Percentiles rank a stretch among this genome's conserved stretches.
These are phyloP conservation scores for Masticophis lateralis DNA, from an alignment of 2,797 vertebrate genomes.

Conservation along the genomic window DNA sequence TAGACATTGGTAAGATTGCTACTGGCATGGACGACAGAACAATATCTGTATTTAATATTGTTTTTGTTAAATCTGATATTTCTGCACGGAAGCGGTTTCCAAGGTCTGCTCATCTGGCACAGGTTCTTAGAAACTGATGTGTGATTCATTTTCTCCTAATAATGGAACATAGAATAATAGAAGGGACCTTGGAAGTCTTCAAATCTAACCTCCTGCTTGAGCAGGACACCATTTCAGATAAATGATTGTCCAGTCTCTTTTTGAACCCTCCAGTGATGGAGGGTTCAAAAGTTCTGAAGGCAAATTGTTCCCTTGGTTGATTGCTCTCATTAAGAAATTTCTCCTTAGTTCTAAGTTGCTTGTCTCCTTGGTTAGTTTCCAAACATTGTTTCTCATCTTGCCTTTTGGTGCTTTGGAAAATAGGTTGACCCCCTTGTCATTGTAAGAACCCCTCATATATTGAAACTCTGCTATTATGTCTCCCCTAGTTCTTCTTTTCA, in stretches of 20 bases:
- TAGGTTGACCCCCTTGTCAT: not conserved
- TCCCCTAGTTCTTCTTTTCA: not conserved
- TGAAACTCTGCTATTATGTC: not conserved
- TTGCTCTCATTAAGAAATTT: not conserved
- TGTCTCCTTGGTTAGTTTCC: not conserved
- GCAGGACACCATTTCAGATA: not conserved
- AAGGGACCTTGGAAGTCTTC: not conserved
- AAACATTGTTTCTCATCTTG: not conserved
- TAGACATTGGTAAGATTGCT: not conserved
- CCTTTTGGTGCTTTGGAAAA: not conserved
- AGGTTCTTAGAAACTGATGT: slow-evolving; percentile 42
- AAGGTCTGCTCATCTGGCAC: slow-evolving; percentile 25
- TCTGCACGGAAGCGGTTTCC: not conserved
- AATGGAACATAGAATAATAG: not conserved
- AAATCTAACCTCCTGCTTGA: not conserved
- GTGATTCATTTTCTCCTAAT: slow-evolving; percentile 17
- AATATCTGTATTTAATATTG: not conserved
- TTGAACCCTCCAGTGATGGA: not conserved
- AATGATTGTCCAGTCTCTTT: not conserved
- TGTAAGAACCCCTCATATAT: not conserved
- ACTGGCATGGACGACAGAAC: not conserved
- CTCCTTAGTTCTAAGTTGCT: not conserved
- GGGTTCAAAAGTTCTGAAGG: not conserved
- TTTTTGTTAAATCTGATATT: slow-evolving; percentile 3
- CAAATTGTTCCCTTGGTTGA: not conserved